A percentile compares a stretch with the other conserved stretches of the same genome.
Conservation (phyloP, 1,140 invertebrate genomes). For the Aphaenogaster rudis region DNA sequence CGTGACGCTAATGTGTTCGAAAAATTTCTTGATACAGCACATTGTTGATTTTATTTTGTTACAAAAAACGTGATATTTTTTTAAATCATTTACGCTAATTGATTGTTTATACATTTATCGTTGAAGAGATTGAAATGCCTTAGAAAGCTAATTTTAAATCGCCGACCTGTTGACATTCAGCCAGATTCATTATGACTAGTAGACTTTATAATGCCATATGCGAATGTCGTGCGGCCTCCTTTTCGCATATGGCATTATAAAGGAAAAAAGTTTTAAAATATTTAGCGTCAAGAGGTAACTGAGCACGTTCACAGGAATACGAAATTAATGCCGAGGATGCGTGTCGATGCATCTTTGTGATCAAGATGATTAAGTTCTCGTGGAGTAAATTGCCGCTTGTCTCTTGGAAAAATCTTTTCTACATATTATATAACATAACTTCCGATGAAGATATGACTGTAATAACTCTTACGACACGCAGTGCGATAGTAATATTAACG, state of each 20-base stretch:
- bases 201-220: no score
- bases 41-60: not conserved
- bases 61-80: not conserved
- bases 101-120: not conserved
- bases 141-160: not conserved
- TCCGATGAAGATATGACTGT: not conserved
- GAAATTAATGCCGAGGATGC: slow-evolving; percentile 56
- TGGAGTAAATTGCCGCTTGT: slow-evolving; percentile 60
- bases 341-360: slow-evolving; percentile 41
- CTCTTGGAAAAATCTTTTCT: not conserved
- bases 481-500: not conserved
- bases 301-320: slow-evolving; percentile 55
- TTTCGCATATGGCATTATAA: slow-evolving; percentile 52
- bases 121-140: not conserved
- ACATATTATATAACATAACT: not conserved
- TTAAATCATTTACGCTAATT: not conserved
- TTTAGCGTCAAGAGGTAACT: slow-evolving; percentile 64
- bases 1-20: not conserved
- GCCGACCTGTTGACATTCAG: slow-evolving; percentile 7
- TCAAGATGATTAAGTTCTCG: slow-evolving; percentile 68
- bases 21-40: not conserved
- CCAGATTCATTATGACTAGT: slow-evolving; percentile 59
- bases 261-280: slow-evolving; percentile 64
- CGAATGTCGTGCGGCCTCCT: slow-evolving; percentile 66
- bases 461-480: not conserved